Conservation (phyloP, 2,113 vertebrate genomes). For the Xiphophorus maculatus region DNA sequence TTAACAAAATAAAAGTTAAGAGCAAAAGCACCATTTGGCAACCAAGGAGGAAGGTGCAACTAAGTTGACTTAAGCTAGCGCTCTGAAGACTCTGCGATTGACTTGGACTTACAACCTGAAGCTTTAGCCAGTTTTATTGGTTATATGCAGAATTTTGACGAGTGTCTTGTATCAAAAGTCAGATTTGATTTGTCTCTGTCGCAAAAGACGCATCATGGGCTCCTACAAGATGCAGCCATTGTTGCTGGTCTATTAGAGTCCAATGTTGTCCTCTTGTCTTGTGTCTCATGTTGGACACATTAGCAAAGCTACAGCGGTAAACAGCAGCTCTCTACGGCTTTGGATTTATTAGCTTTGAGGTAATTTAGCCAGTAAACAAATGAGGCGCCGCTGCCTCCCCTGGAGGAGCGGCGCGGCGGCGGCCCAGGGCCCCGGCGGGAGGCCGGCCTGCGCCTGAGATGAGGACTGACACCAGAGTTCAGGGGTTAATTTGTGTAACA, state of each 20-base stretch:
- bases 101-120: too few relatives aligned
- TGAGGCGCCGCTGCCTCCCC: slow-evolving; percentile 78
- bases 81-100: too few relatives aligned
- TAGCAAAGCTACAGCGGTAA: background rate
- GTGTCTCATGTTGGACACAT: background rate
- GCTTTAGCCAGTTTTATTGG: too few relatives aligned
- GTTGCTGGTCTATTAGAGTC: slow-evolving; percentile 42
- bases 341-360: slow-evolving; percentile 24
- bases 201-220: slow-evolving; percentile 51
- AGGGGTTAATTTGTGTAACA: slow-evolving; percentile 99
- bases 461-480: slow-evolving; percentile 95
- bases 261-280: background rate
- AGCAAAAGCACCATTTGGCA: too few relatives aligned
- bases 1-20: too few relatives aligned
- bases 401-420: slow-evolving; percentile 66
- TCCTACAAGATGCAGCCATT: slow-evolving; percentile 79
- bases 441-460: slow-evolving; percentile 83
- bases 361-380: slow-evolving; percentile 80
- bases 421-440: slow-evolving; percentile 58
- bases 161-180: too few relatives aligned
- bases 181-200: too few relatives aligned
- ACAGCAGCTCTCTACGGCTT: background rate
- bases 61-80: too few relatives aligned
- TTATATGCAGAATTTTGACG: too few relatives aligned
- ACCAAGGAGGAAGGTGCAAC: too few relatives aligned